Evolutionary conservation across 1,140 invertebrate genomes (phyloP).

Genomic region (Leguminivora glycinivorella): DNA sequence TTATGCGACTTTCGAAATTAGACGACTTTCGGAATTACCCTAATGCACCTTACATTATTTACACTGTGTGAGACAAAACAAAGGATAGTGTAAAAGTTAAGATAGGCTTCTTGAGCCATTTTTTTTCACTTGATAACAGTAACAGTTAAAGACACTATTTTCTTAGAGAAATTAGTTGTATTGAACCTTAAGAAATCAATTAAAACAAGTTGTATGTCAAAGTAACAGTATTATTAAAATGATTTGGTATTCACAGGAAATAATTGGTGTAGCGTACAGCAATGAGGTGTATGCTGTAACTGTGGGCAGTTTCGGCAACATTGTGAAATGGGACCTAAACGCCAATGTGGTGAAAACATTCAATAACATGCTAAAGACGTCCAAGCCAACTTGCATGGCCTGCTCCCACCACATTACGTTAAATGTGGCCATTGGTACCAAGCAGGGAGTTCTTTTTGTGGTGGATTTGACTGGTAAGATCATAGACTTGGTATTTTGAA

Average conservation of each 20-base stretch:
- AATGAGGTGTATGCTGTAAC: constrained; percentile 76
- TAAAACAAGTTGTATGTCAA: too few relatives aligned
- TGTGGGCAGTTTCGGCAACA: constrained; percentile 80
- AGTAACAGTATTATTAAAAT: too few relatives aligned
- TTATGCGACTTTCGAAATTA: too few relatives aligned
- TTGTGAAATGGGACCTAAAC: constrained; percentile 83
- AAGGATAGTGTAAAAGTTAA: too few relatives aligned
- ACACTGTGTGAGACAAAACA: too few relatives aligned
- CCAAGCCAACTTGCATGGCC: constrained; percentile 79
- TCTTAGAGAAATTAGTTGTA: too few relatives aligned
- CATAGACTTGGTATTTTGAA: constrained; percentile 28
- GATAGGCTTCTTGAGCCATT: too few relatives aligned
- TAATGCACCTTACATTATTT: too few relatives aligned
- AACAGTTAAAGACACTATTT: too few relatives aligned
- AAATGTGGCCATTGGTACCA: constrained; percentile 83
- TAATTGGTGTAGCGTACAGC: constrained; percentile 78
- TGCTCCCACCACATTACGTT: constrained; percentile 82
- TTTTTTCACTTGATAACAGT: too few relatives aligned
- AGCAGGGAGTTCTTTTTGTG: constrained; percentile 82
- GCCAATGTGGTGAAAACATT: constrained; percentile 76
- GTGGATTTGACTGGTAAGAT: constrained; percentile 80
- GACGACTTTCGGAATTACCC: too few relatives aligned
- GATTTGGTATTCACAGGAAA: constrained; percentile 53
- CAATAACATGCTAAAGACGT: constrained; percentile 69
- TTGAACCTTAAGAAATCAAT: too few relatives aligned